phyloP scores from a whole-genome alignment of 1,140 invertebrate genomes.

The Schmidtea mediterranea region DNA sequence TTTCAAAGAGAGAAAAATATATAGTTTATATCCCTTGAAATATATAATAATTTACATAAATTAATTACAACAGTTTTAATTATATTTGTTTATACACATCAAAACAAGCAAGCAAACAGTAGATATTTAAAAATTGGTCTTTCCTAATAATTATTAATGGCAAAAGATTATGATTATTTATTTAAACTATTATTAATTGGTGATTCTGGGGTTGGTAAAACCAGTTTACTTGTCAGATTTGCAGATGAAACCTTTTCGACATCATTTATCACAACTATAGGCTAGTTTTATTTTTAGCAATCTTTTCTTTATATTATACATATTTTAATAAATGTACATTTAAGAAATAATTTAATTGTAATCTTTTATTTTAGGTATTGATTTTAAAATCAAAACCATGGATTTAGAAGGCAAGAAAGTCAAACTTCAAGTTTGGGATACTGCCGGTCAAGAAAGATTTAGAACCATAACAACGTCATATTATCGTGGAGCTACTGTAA shows the following conservation, averaged over 20 bases:
- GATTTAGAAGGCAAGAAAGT: constrained; percentile 78
- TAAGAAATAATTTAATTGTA: not conserved
- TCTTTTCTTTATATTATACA: not conserved
- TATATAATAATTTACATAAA: too few relatives aligned
- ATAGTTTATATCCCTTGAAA: too few relatives aligned
- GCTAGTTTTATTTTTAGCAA: constrained; percentile 24
- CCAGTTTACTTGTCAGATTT: constrained; percentile 92
- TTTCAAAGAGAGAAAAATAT: too few relatives aligned
- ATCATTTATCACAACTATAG: constrained; percentile 92
- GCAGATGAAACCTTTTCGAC: constrained; percentile 98
- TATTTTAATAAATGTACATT: too few relatives aligned
- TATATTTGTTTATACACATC: too few relatives aligned
- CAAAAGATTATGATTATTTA: constrained; percentile 54
- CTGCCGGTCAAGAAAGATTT: constrained; percentile 66
- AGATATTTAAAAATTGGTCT: not conserved
- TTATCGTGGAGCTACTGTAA: constrained; percentile 14
- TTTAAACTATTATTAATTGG: constrained; percentile 96
- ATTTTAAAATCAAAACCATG: constrained; percentile 99
- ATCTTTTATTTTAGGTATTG: constrained; percentile 34
- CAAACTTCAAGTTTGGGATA: constrained; percentile 78
- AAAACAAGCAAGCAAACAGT: too few relatives aligned
- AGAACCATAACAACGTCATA: constrained; percentile 28
- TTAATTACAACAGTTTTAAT: too few relatives aligned
- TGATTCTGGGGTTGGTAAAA: constrained; percentile 94
- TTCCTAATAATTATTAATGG: not conserved